Base-by-base conservation (phyloP, 2,888 invertebrate genomes). In the Lithophane leautieri region DNA sequence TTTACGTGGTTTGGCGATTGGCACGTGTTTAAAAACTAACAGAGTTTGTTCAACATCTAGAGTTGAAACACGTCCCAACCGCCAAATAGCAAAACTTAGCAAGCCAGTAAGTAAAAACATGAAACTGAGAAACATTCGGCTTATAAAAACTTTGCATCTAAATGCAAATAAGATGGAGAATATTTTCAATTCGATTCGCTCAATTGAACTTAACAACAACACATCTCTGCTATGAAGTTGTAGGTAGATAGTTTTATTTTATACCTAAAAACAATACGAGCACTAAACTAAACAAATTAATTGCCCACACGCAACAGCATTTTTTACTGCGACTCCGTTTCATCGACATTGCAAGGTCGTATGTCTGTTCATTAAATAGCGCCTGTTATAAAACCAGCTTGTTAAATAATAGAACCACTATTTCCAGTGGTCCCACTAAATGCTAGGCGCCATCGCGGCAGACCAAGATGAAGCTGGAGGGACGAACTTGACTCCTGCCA, bases 261-360 rank as follows among this genome's bases (percentile, higher is more conserved):
- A n/a, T 42, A 42, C 22, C 12, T 40, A 34, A 70, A 28, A 56
- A 50, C 54, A 42, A 50, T 14, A 60, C 22, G 19, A 70, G 28
- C 62, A 70, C 50, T 78, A 47, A 62, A 56, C 47, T 22, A 25
- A 62, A 56, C 62, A 25, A 56, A 25, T 12, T 70, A 63, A 63
- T 63, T 47, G 22, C n/a, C 4, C 22, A 3, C 70, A 70, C 56
- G 70, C 62, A 63, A 71, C 47, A 25, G 42, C 42, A 52, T 78
- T 68, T 61, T 56, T 70, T 70, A 34, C 28, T 22, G 9, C 50
- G 34, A 44, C 34, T 22, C 6, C 14, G 62, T 42, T 71, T 71
- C 44, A 42, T 56, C 60, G 60, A 61, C 77, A 44, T 77, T 68
- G 76, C 77, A 69, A 76, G 52, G 77, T 69, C 69, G 34, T 8